Conservation (phyloP, 2,888 invertebrate genomes). For the Cyrtodaria siliqua region DNA sequence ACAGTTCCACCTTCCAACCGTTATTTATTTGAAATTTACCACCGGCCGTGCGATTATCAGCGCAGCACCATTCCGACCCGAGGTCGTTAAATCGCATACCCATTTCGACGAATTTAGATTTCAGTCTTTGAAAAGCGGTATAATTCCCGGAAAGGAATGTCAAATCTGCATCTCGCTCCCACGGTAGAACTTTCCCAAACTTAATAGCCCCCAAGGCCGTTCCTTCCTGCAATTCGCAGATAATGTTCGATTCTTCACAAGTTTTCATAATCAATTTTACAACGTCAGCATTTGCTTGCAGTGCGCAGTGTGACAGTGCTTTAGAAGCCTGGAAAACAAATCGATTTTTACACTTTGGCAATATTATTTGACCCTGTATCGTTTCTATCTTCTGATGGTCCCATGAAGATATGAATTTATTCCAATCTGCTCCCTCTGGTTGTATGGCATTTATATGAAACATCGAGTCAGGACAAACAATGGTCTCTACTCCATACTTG, state of each 20-base stretch:
- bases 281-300: slow-evolving; percentile 64
- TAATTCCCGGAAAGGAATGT: slow-evolving; percentile 63
- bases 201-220: slow-evolving; percentile 83
- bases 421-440: too few species aligned
- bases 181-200: slow-evolving; percentile 78
- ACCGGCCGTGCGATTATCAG: slow-evolving; percentile 60
- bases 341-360: too few species aligned
- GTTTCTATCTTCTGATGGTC: too few species aligned
- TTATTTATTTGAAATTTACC: slow-evolving; percentile 68
- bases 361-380: too few species aligned
- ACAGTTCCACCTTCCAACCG: slow-evolving; percentile 75
- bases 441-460: too few species aligned
- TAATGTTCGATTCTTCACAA: slow-evolving; percentile 61
- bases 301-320: slow-evolving; percentile 75
- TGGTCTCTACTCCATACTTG: slow-evolving; percentile 47
- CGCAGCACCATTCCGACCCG: slow-evolving; percentile 52
- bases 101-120: slow-evolving; percentile 25
- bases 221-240: slow-evolving; percentile 80
- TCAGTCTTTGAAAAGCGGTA: slow-evolving; percentile 59
- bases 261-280: slow-evolving; percentile 68
- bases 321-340: slow-evolving; percentile 1
- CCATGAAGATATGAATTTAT: too few species aligned
- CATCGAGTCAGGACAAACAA: slow-evolving; percentile 82
- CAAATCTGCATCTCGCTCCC: slow-evolving; percentile 83
- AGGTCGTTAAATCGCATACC: slow-evolving; percentile 52